A percentile compares a stretch with the other conserved stretches of the same genome.
These are phyloP conservation scores for Calliopsis andreniformis DNA, from an alignment of 1,140 invertebrate species.

Conservation along the genomic window DNA sequence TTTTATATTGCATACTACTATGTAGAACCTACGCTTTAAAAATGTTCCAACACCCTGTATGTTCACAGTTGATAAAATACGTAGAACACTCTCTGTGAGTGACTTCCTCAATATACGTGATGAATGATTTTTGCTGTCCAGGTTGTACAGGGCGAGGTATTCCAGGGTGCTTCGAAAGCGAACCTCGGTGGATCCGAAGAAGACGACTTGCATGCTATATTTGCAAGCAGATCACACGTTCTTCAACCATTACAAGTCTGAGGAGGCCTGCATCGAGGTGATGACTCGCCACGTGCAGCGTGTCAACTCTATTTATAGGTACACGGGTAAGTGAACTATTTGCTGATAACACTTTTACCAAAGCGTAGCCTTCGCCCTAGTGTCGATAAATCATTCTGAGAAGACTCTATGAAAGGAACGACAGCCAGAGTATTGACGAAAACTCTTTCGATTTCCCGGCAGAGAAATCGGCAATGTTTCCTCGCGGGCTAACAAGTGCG, in stretches of 20 bases:
- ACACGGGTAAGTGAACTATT: constrained; percentile 85
- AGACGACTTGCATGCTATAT: constrained; percentile 94
- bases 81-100: background rate
- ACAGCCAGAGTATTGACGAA: constrained; percentile 18
- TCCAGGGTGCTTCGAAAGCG: constrained; percentile 85
- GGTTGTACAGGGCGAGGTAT: constrained; percentile 73
- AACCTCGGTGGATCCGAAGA: constrained; percentile 88
- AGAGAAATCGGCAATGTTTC: constrained; percentile 30
- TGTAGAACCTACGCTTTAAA: too few species aligned
- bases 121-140: constrained; percentile 31
- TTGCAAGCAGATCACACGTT: constrained; percentile 97
- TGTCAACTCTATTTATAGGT: constrained; percentile 94
- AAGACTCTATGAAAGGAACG: background rate
- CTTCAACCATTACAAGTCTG: constrained; percentile 93
- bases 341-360: too few species aligned
- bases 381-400: background rate
- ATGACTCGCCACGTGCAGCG: constrained; percentile 96
- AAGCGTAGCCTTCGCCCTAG: background rate
- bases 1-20: too few species aligned
- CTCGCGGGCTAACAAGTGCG: constrained; percentile 33
- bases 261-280: constrained; percentile 96
- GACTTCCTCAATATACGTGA: background rate
- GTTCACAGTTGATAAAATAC: too few species aligned
- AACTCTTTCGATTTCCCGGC: constrained; percentile 9
- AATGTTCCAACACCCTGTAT: too few species aligned